Evolutionary conservation across 2,113 vertebrate species (phyloP), one percentile per base, ranked within the genome.

Genomic region (Protomyctophum bolini): DNA sequence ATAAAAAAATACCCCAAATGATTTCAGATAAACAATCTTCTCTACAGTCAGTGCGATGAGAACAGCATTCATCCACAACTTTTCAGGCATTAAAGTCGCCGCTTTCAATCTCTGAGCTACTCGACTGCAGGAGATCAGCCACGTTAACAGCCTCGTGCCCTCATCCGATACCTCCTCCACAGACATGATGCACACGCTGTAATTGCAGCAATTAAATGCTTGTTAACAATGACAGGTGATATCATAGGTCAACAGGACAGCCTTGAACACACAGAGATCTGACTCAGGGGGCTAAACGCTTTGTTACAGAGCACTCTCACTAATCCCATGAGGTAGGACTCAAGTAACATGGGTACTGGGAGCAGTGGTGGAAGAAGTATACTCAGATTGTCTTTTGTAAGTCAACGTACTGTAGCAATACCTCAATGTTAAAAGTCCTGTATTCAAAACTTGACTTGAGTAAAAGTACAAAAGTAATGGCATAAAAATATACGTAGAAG

Each of bases 161-260:
- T 14, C 54, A 8, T 28, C 21, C 7, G 33, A 41, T 29, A 45
- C 58, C 5, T 14, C 10, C 48, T 59, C 15, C 14, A 56, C n/a
- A 56, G n/a, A 56, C 15, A 15, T 11, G 21, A 58, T 9, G 2
- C 48, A 10, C 48, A 10, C 58, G 64, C 11, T 8, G 55, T 83
- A 88, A 84, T 76, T 82, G 70, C 48, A 2, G 7, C 47, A 56
- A 55, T 46, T 47, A 56, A 62, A 29, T 0, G 10, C 65, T 85
- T 63, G 79, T 87, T 87, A 85, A 80, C 83, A 87, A 46, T 68
- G 79, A 77, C 80, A 73, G 72, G 62, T 41, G 33, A 41, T 76
- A 77, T 51, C 77, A 10, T 70, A n/a, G 48, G n/a, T 54, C 77
- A 73, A 65, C 66, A 41, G 33, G 12, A 55, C 75, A 68, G 58